Evolutionary conservation across 2,113 vertebrate species (phyloP), one percentile per base, ranked within the genome.

Genomic region (Odontesthes bonariensis): DNA sequence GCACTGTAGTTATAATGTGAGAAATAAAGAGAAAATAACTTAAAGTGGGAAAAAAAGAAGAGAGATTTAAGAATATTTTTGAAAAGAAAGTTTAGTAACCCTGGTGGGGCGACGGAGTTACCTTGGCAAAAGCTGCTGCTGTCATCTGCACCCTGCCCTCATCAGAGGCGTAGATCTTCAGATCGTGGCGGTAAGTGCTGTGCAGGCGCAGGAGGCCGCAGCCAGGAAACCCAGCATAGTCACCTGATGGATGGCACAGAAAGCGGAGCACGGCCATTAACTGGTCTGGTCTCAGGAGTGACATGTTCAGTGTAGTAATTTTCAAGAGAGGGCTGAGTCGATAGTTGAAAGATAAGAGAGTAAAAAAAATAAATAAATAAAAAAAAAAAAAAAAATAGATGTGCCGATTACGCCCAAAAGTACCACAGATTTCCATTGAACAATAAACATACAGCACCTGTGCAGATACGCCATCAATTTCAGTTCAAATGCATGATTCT

Each of bases 131-230:
- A 51, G 97, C 97, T 11, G 98, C 97, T 1, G 98, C 98, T 0
- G 98, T 99, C 98, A 99, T 99, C 92, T 99, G 98, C 55, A 99
- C 98, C 6, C 98, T 92, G 52, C 98, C 98, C 83, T 99, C 98
- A 0, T 99, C 98, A 0, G 98, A 99, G 61, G 98, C 98, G 0
- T 99, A 99, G 91, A 99, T 99, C 94, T 98, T 99, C 81, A 99
- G 95, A 83, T 99, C 97, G 0, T 99, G 98, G 67, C 98, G 97
- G 58, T 98, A 99, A 4, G 97, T 99, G 92, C 97, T 99, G 89
- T 99, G 98, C 62, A 99, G 93, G 17, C 97, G 96, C 32, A 99
- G 96, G 42, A 99, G 93, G 35, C 98, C 97, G 72, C 98, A 99
- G n/a, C 98, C 98, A 27, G 98, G 97, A 78, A 98, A 99, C 23